phyloP scores from a whole-genome alignment of 2,797 vertebrate genomes.

The Chrosomus eos region DNA sequence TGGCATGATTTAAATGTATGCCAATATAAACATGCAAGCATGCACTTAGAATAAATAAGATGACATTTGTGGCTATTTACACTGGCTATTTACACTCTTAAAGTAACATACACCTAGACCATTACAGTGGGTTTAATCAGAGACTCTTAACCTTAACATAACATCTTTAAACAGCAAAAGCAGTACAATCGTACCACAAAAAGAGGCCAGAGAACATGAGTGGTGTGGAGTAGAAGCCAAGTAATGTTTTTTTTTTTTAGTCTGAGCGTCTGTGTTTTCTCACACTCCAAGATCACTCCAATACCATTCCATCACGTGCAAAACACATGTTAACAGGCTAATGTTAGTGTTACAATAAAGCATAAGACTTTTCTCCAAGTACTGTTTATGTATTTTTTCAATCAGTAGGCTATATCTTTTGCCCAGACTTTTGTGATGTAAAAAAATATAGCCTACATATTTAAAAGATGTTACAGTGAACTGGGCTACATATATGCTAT shows the following conservation, averaged over 20 bases:
- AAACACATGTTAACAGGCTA: constrained; percentile 19
- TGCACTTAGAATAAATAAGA: too few relatives aligned
- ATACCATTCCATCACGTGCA: not conserved
- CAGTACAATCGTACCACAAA: not conserved
- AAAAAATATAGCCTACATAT: not conserved
- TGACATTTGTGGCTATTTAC: too few relatives aligned
- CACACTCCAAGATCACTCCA: not conserved
- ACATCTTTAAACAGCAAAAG: not conserved
- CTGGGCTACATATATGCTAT: not conserved
- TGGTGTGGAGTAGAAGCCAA: not conserved
- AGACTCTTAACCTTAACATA: not conserved
- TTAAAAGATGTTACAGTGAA: not conserved
- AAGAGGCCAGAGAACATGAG: not conserved
- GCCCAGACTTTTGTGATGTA: not conserved
- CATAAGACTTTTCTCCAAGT: not conserved
- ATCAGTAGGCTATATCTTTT: not conserved
- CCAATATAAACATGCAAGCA: too few relatives aligned
- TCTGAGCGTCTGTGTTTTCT: not conserved
- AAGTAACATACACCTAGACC: too few relatives aligned
- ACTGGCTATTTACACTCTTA: too few relatives aligned
- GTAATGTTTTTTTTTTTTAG: not conserved
- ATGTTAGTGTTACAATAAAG: constrained; percentile 10
- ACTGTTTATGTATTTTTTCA: not conserved
- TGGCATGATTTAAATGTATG: too few relatives aligned
- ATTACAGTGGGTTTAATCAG: too few relatives aligned